phyloP scores from a whole-genome alignment of 1,140 invertebrate genomes.

The Adoxophyes honmai region DNA sequence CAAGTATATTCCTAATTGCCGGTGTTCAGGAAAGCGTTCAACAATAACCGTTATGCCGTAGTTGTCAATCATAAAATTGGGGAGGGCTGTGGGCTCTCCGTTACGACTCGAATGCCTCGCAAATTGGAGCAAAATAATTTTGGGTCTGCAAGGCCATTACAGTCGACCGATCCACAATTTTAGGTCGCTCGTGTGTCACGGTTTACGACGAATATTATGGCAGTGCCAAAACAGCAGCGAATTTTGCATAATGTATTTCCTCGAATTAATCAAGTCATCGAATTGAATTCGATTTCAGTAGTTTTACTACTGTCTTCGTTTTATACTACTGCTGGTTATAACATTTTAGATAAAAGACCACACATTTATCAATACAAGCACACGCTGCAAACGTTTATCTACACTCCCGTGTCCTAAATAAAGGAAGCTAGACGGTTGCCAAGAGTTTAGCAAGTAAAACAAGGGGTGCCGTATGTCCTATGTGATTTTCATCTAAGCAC shows the following conservation, averaged over 20 bases:
- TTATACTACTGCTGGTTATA: no score
- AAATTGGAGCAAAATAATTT: constrained; percentile 13
- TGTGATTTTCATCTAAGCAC: constrained; percentile 12
- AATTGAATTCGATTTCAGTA: no score
- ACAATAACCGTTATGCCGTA: neutral
- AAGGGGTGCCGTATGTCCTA: constrained; percentile 5
- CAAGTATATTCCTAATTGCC: no score
- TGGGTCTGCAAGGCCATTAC: constrained; percentile 9
- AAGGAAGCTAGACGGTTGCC: neutral
- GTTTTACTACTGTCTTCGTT: no score
- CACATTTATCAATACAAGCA: no score
- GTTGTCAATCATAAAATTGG: constrained; percentile 1
- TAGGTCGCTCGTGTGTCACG: constrained; percentile 7
- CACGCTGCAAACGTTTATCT: no score
- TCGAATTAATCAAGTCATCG: no score
- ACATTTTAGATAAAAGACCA: no score
- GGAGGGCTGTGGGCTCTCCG: no score
- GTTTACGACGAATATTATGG: neutral
- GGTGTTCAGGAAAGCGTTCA: no score
- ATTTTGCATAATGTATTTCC: no score
- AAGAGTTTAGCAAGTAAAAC: constrained; percentile 15
- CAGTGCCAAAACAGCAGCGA: neutral
- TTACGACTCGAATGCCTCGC: neutral
- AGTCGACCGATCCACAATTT: constrained; percentile 4
- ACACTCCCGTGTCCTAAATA: neutral